These are phyloP conservation scores for Orius laevigatus DNA, from an alignment of 1,140 invertebrate genomes.

Conservation along the genomic window DNA sequence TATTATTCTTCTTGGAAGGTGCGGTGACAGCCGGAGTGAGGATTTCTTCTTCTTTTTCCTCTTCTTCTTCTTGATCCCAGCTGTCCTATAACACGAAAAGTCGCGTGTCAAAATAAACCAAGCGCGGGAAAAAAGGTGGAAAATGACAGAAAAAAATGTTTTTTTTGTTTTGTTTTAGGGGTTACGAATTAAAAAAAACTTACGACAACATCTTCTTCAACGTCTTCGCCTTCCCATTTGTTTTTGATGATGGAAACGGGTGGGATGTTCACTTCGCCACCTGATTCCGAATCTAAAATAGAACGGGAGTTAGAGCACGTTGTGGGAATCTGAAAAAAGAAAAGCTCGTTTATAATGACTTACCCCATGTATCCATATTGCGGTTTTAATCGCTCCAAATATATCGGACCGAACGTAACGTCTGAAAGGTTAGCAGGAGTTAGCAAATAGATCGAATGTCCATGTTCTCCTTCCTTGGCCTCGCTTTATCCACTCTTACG, in stretches of 20 bases:
- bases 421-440: too few relatives aligned
- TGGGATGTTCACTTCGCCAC: conserved; percentile 26
- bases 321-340: background rate
- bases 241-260: conserved; percentile 31
- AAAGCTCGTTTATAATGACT: background rate
- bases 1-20: conserved; percentile 39
- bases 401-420: too few relatives aligned
- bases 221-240: conserved; percentile 80
- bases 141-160: background rate
- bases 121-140: conserved; percentile 8
- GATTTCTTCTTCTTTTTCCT: conserved; percentile 44
- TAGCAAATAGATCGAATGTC: too few relatives aligned
- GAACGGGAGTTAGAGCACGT: background rate
- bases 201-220: conserved; percentile 72
- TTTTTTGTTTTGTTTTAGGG: too few relatives aligned
- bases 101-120: conserved; percentile 4
- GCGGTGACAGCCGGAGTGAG: conserved; percentile 31
- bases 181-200: conserved; percentile 12
- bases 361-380: conserved; percentile 12
- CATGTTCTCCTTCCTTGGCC: too few relatives aligned
- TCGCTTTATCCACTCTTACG: too few relatives aligned
- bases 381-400: background rate
- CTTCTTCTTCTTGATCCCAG: conserved; percentile 68
- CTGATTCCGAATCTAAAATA: conserved; percentile 28
- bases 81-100: conserved; percentile 46